These are phyloP conservation scores for Talpa occidentalis DNA, from an alignment of 2,113 vertebrate species.

Conservation along the genomic window DNA sequence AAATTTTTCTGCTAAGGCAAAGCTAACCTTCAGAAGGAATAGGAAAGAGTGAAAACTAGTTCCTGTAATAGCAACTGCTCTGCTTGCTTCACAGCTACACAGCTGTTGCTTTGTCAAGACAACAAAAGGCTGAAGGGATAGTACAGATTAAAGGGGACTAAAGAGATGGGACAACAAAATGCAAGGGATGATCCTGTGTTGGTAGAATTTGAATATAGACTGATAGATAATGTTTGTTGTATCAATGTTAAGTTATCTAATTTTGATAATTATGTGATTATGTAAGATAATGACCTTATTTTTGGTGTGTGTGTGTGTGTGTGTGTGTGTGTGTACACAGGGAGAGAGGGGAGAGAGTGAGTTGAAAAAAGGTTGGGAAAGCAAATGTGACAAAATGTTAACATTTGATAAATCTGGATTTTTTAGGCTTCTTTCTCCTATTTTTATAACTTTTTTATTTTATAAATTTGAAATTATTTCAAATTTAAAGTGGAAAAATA, in stretches of 20 bases:
- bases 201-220: background rate
- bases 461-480: constrained; percentile 32
- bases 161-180: background rate
- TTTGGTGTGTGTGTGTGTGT: background rate
- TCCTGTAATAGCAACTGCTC: background rate
- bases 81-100: background rate
- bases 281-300: background rate
- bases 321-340: background rate
- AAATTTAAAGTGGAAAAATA: background rate
- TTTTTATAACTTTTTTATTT: background rate
- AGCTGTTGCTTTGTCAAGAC: background rate
- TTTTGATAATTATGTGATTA: background rate
- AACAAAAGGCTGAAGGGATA: background rate
- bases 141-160: background rate
- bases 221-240: background rate
- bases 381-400: background rate
- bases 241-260: background rate
- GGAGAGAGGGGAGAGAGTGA: background rate
- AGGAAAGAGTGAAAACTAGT: background rate
- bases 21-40: background rate
- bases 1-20: background rate
- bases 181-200: background rate
- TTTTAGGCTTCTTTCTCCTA: background rate
- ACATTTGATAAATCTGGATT: background rate
- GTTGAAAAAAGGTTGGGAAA: background rate